phyloP scores from a whole-genome alignment of 2,113 vertebrate genomes.

The Thalassarche chlororhynchos region DNA sequence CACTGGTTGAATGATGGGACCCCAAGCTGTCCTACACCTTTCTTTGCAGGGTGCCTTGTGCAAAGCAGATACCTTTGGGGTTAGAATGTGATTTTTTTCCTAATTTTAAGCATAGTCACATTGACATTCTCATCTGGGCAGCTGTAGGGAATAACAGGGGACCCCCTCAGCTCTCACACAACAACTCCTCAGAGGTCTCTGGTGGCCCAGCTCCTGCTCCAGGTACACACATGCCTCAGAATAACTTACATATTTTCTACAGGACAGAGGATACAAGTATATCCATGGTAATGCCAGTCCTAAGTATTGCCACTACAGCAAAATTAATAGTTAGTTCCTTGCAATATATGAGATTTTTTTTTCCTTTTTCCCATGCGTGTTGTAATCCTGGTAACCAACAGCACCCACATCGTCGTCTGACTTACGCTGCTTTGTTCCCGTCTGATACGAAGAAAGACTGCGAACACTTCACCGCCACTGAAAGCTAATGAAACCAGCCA shows the following conservation, averaged over 20 bases:
- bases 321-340: not conserved
- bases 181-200: not conserved
- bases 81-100: not conserved
- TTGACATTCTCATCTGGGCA: not conserved
- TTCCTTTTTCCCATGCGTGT: not conserved
- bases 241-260: constrained; percentile 11
- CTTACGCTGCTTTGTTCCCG: not conserved
- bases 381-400: constrained; percentile 28
- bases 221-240: not conserved
- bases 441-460: not conserved
- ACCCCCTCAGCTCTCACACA: not conserved
- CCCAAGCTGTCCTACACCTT: not conserved
- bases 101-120: not conserved
- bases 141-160: not conserved
- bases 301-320: not conserved
- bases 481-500: not conserved
- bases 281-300: not conserved
- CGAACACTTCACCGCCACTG: not conserved
- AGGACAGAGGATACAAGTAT: constrained; percentile 18
- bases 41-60: not conserved
- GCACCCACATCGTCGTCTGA: not conserved
- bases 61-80: not conserved
- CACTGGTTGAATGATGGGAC: not conserved
- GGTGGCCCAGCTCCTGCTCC: not conserved
- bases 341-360: not conserved